Evolutionary conservation across 2,888 invertebrate genomes (phyloP), one percentile per base, ranked within the genome.

Genomic region (Dugesia japonica): DNA sequence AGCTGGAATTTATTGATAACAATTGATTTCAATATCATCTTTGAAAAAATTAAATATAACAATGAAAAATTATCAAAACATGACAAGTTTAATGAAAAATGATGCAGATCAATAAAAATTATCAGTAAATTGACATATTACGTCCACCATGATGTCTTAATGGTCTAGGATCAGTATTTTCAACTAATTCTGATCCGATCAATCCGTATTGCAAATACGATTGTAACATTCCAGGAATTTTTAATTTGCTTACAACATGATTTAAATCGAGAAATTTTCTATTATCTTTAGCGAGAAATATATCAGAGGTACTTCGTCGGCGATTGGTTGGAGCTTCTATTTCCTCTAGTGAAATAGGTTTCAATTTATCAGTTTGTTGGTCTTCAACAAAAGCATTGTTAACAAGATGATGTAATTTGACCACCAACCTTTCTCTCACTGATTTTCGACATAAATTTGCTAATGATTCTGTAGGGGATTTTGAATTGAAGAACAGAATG

Each of bases 191-290:
- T 56, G 56, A 56, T 9, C 23, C n/a, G 23, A 4, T 56, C 56
- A 56, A n/a, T 56, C 56, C 56, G 17, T 56, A 56, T 56, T 56
- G 56, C 23, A 56, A 56, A n/a, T 56, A 56, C 20, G 56, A 56
- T 56, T 56, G 4, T n/a, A 56, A n/a, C 56, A 56, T 56, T 56
- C 56, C 56, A 56, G 56, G 56, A 56, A 56, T 56, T n/a, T 4
- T 4, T n/a, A 56, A 56, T 56, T 56, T n/a, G 7, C 17, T 23
- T 4, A 56, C 56, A n/a, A 56, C 56, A n/a, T 56, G n/a, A 23
- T n/a, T 56, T 1, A 56, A 56, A 56, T 56, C 17, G 17, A 56
- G 4, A 9, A n/a, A 56, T 23, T 23, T n/a, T 23, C 23, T n/a
- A n/a, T 56, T 56, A 9, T 56, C 56, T 56, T 56, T 56, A 13